These are phyloP conservation scores for Caerostris extrusa DNA, from an alignment of 1,140 invertebrate genomes.

Conservation along the genomic window DNA sequence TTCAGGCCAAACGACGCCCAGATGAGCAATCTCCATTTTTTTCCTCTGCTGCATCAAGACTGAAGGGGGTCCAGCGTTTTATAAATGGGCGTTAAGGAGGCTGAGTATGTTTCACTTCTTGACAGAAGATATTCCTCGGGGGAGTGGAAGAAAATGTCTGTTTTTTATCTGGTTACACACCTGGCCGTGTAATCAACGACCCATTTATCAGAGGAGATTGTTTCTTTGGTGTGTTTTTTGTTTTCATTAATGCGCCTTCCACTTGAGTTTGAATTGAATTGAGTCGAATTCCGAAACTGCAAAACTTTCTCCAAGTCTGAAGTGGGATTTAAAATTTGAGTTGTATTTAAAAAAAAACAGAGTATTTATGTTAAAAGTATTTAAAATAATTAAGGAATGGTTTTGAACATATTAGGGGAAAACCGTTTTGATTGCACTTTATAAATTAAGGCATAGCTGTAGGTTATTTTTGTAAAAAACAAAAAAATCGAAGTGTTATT, in stretches of 20 bases:
- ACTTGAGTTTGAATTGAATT: no score
- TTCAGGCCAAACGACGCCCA: background rate
- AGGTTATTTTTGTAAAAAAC: no score
- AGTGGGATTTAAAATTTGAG: no score
- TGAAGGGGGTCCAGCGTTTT: background rate
- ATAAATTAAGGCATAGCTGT: no score
- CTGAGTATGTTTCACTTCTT: background rate
- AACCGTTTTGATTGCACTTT: no score
- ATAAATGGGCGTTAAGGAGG: background rate
- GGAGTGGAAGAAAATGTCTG: background rate
- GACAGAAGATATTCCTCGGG: background rate
- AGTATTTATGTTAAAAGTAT: no score
- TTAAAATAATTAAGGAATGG: no score
- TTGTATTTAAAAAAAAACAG: no score
- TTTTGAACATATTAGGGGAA: no score
- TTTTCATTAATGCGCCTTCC: background rate
- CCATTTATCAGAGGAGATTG: background rate
- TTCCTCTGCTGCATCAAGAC: background rate
- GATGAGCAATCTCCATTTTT: background rate
- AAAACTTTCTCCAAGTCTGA: no score
- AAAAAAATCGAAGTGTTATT: no score
- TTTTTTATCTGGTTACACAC: background rate
- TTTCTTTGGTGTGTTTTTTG: background rate
- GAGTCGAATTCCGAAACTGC: no score
- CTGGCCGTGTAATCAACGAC: background rate